phyloP scores from a whole-genome alignment of 2,113 vertebrate species.

The Pitta sordida region DNA sequence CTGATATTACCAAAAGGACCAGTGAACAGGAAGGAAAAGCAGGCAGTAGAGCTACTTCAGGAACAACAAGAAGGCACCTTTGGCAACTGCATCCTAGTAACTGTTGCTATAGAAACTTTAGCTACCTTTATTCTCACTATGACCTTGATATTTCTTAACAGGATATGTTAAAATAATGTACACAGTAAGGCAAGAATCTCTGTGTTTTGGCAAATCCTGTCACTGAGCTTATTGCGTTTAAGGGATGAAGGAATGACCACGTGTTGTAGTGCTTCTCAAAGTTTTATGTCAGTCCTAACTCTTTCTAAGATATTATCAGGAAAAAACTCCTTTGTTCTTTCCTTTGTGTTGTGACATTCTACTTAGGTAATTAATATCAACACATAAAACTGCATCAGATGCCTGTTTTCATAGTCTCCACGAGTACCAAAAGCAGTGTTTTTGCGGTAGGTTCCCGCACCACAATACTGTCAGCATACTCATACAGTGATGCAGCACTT shows the following conservation, averaged over 20 bases:
- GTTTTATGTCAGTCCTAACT: not conserved
- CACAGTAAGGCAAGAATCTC: not conserved
- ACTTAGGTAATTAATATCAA: not conserved
- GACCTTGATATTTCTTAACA: conserved; percentile 70
- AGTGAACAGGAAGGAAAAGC: conserved; percentile 59
- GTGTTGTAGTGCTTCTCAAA: not conserved
- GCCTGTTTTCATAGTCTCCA: not conserved
- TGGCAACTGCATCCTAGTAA: conserved; percentile 75
- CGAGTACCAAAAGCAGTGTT: not conserved
- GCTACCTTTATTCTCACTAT: conserved; percentile 63
- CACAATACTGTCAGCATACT: not conserved
- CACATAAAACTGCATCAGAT: not conserved
- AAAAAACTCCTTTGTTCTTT: not conserved
- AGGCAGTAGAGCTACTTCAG: conserved; percentile 52
- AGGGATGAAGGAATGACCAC: not conserved
- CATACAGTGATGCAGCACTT: not conserved
- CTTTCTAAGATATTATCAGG: not conserved
- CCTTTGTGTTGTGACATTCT: not conserved
- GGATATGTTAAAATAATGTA: conserved; percentile 37
- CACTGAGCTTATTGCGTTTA: not conserved
- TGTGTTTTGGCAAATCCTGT: not conserved
- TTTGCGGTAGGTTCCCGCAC: not conserved
- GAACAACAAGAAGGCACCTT: conserved; percentile 68
- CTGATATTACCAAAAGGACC: conserved; percentile 37
- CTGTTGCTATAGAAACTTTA: conserved; percentile 77